phyloP scores from a whole-genome alignment of 2,797 vertebrate species.

The Peromyscus nudipes region DNA sequence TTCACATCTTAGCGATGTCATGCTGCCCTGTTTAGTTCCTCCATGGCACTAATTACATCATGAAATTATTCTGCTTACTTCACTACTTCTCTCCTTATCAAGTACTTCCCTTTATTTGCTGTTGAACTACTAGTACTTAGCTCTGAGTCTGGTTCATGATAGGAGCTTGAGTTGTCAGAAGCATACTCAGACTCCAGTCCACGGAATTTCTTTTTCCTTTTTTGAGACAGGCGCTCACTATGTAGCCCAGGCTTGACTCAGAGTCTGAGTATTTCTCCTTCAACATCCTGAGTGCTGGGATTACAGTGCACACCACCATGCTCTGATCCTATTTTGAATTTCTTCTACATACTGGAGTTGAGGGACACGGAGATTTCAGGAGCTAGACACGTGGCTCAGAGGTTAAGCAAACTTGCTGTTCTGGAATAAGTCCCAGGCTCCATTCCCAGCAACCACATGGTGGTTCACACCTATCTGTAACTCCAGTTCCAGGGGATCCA shows the following conservation, averaged over 20 bases:
- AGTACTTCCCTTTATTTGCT: not conserved
- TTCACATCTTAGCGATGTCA: not conserved
- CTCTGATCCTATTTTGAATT: not conserved
- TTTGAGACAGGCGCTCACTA: not conserved
- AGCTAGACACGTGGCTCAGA: not conserved
- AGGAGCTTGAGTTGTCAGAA: conserved; percentile 39
- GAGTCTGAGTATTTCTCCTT: not conserved
- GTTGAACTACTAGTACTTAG: conserved; percentile 20
- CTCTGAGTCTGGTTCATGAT: not conserved
- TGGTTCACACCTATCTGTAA: not conserved
- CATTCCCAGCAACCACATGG: not conserved
- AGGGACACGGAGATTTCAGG: conserved; percentile 21
- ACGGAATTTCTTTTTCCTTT: conserved; percentile 26
- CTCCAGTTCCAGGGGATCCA: not conserved
- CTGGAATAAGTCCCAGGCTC: not conserved
- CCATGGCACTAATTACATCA: not conserved
- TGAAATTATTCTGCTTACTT: conserved; percentile 9
- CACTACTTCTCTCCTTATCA: not conserved
- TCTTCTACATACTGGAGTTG: not conserved
- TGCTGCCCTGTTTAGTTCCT: conserved; percentile 6
- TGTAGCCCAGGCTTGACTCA: not conserved
- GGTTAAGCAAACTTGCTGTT: not conserved
- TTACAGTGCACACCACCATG: not conserved
- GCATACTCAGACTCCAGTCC: conserved; percentile 25
- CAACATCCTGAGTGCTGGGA: not conserved